These are phyloP conservation scores for Nebria salina DNA, from an alignment of 2,888 invertebrate genomes.

Conservation along the genomic window DNA sequence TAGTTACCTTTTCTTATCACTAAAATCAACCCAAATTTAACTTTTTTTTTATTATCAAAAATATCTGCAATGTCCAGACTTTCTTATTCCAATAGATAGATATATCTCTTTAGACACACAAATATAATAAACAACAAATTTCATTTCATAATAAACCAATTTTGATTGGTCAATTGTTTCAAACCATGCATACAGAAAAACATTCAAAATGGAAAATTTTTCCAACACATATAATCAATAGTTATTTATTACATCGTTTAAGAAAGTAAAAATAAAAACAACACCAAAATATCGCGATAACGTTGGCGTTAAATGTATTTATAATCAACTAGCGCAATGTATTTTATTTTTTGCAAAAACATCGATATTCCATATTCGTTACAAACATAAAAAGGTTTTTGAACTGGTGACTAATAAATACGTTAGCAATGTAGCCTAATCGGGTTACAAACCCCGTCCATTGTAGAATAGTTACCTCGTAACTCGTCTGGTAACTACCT, in stretches of 20 bases:
- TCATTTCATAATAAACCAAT: too few species aligned
- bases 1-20: slow-evolving; percentile 2
- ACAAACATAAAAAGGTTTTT: not conserved
- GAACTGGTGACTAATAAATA: not conserved
- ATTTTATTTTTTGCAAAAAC: not conserved
- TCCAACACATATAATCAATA: not conserved
- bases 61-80: too few species aligned
- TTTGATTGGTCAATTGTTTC: too few species aligned
- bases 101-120: too few species aligned
- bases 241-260: not conserved
- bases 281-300: not conserved
- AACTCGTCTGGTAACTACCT: not conserved
- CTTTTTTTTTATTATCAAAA: not conserved
- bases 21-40: not conserved
- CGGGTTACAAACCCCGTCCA: not conserved
- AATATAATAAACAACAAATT: too few species aligned
- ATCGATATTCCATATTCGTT: not conserved
- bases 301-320: not conserved
- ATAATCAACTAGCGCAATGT: not conserved
- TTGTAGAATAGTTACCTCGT: not conserved
- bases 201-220: too few species aligned
- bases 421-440: not conserved
- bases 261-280: not conserved
- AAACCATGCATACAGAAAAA: too few species aligned
- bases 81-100: too few species aligned